phyloP scores from a whole-genome alignment of 1,140 invertebrate species.

The Hycleus cichorii region DNA sequence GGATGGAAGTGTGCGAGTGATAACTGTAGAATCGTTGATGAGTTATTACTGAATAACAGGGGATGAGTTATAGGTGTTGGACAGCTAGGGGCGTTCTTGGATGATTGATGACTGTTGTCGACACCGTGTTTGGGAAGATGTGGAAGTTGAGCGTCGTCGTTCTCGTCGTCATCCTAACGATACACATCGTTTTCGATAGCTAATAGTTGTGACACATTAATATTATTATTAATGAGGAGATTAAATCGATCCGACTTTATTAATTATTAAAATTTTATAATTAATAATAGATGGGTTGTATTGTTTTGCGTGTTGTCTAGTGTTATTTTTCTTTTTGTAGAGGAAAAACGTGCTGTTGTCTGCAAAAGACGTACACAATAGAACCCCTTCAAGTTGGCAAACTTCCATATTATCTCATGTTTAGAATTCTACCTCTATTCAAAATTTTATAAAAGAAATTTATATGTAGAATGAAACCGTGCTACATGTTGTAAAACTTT shows the following conservation, averaged over 20 bases:
- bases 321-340: no score
- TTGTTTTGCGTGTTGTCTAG: no score
- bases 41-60: constrained; percentile 11
- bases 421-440: constrained; percentile 28
- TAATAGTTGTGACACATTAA: constrained; percentile 28
- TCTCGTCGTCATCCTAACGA: constrained; percentile 1
- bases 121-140: constrained; percentile 38
- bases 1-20: constrained; percentile 9
- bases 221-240: no score
- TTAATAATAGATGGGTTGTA: no score
- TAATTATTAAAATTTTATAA: no score
- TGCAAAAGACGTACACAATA: constrained; percentile 5
- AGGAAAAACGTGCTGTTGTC: no score
- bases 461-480: constrained; percentile 32
- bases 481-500: constrained; percentile 36
- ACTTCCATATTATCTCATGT: constrained; percentile 22
- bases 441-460: constrained; percentile 36
- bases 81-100: constrained; percentile 20
- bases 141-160: constrained; percentile 26
- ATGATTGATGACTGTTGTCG: constrained; percentile 42
- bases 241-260: no score
- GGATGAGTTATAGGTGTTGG: constrained; percentile 25
- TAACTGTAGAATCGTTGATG: constrained; percentile 10
- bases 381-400: constrained; percentile 13
- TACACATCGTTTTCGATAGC: constrained; percentile 28